These are phyloP conservation scores for Dolichopus griseipennis DNA, from an alignment of 2,888 invertebrate genomes.

Conservation along the genomic window DNA sequence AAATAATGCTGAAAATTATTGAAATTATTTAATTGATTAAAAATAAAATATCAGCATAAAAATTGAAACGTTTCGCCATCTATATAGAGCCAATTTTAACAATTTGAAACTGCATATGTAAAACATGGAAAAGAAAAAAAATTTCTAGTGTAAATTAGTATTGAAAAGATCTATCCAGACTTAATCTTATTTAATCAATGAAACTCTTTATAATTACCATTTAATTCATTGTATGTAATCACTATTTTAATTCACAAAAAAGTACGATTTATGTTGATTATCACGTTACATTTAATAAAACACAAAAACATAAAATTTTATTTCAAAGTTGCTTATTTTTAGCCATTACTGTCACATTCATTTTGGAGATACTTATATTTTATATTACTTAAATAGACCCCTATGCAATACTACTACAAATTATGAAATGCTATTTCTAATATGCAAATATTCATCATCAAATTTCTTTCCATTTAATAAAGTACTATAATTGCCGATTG, in stretches of 20 bases:
- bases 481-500: too few relatives aligned
- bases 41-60: neutral
- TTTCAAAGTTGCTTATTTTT: too few relatives aligned
- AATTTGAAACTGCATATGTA: neutral
- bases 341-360: too few relatives aligned
- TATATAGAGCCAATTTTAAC: neutral
- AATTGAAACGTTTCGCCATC: neutral
- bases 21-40: neutral
- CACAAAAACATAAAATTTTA: too few relatives aligned
- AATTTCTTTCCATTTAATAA: too few relatives aligned
- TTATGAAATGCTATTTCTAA: too few relatives aligned
- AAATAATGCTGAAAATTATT: conserved; percentile 1
- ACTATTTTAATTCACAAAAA: neutral
- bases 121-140: neutral
- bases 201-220: conserved; percentile 1
- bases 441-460: too few relatives aligned
- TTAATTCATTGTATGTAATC: neutral
- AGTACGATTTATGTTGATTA: neutral
- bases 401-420: too few relatives aligned
- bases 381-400: too few relatives aligned
- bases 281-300: neutral
- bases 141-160: neutral
- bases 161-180: neutral
- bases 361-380: too few relatives aligned
- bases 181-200: neutral